Evolutionary conservation across 1,140 invertebrate species (phyloP), one percentile per base, ranked within the genome.

Genomic region (Drosophila erecta): DNA sequence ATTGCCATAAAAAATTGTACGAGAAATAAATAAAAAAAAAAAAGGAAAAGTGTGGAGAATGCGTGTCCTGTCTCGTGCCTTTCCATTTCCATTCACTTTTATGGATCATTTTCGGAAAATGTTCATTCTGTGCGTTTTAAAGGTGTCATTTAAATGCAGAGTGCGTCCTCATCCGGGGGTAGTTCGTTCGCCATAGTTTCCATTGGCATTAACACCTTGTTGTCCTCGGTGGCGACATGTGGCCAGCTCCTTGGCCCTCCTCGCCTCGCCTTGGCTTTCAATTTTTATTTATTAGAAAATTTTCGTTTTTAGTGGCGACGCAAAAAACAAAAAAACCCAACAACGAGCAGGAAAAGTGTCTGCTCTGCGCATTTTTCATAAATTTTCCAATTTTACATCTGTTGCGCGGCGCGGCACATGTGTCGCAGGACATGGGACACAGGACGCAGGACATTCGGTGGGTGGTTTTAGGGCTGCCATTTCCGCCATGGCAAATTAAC

Each of bases 101-200:
- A 47, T 43, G 35, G 49, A 49, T 41, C 58, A 37, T 73, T 66
- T 65, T 47, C 17, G 47, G 47, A 33, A 22, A 62, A 62, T 57
- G 50, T 38, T 58, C 54, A 59, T 66, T 46, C 40, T 8, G 22
- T 56, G 46, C 49, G 64, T 51, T 67, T 85, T 72, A 72, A 76
- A 86, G 74, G 71, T 83, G 61, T 86, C 81, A 87, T 86, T 86
- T 86, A 87, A 83, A 86, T 86, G 83, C 81, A 87, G 71, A 71
- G 70, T 37, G 62, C 75, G 81, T 86, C 56, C 54, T 41, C 73
- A 40, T 41, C 22, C 47, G 64, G 64, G 81, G 81, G 74, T 86
- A 86, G 81, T 65, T 80, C 35, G 24, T 17, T 17, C n/a, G 7
- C 27, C 11, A 79, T 84, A 81, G 79, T 76, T 83, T 61, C 47